Evolutionary conservation across 2,797 vertebrate genomes (phyloP).

Genomic region (Micropoecilia bifurca): DNA sequence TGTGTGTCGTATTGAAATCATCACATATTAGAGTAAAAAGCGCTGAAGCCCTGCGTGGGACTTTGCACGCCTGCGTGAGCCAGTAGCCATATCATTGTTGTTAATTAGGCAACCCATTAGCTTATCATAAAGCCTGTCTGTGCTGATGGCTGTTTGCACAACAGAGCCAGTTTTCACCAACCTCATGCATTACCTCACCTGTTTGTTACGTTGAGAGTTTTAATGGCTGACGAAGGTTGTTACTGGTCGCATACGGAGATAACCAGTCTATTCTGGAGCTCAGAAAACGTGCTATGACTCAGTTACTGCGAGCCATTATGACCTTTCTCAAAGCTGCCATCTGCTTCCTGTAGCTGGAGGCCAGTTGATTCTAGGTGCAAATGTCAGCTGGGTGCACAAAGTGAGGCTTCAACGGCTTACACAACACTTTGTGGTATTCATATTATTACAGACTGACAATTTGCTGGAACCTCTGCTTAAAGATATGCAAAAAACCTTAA

Average conservation of each 20-base stretch:
- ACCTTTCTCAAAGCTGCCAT: conserved; percentile 2
- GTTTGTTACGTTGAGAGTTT: conserved; percentile 23
- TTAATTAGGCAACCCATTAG: conserved; percentile 28
- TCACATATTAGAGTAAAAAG: conserved; percentile 42
- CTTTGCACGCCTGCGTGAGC: conserved; percentile 33
- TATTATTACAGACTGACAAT: neutral
- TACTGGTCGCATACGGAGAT: neutral
- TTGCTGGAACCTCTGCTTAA: neutral
- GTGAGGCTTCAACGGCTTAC: neutral
- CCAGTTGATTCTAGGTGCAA: conserved; percentile 9
- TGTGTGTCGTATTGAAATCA: conserved; percentile 57
- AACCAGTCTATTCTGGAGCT: neutral
- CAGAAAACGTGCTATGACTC: neutral
- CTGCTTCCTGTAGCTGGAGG: conserved; percentile 19
- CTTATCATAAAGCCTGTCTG: conserved; percentile 31
- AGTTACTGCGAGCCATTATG: neutral
- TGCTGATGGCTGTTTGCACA: conserved; percentile 25
- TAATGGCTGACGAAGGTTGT: conserved; percentile 1
- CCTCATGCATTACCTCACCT: conserved; percentile 43
- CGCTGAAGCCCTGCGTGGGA: conserved; percentile 15
- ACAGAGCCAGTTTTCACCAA: conserved; percentile 17
- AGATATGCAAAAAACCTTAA: neutral
- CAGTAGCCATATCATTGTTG: conserved; percentile 24
- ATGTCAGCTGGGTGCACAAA: conserved; percentile 3
- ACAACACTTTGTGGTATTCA: neutral